A percentile compares a stretch with the other conserved stretches of the same genome.
phyloP scores from a whole-genome alignment of 2,113 vertebrate genomes.

The Odobenus rosmarus region DNA sequence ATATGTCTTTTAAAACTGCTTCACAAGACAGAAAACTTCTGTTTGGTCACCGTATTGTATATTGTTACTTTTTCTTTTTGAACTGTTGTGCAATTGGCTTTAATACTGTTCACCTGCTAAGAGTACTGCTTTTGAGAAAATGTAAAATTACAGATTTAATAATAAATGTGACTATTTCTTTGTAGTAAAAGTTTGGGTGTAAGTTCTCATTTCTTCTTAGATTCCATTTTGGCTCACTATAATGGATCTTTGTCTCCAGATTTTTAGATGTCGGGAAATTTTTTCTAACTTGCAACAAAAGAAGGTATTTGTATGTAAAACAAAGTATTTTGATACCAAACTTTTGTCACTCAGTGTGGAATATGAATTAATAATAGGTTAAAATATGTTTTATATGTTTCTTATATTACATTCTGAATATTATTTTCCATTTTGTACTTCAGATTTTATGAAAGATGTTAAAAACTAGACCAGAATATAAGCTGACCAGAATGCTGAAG shows the following conservation, averaged over 20 bases:
- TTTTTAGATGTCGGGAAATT: background rate
- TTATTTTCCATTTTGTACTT: slow-evolving; percentile 36
- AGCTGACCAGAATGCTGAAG: slow-evolving; percentile 9
- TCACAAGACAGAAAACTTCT: slow-evolving; percentile 44
- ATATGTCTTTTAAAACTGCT: slow-evolving; percentile 17
- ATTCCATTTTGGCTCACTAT: background rate
- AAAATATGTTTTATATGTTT: background rate
- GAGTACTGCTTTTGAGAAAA: slow-evolving; percentile 56
- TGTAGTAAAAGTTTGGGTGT: background rate
- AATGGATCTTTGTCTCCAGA: background rate
- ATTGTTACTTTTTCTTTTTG: background rate
- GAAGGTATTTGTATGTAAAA: background rate
- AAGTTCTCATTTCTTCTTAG: slow-evolving; percentile 12
- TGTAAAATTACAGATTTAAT: background rate
- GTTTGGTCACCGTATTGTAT: slow-evolving; percentile 22
- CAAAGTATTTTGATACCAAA: background rate
- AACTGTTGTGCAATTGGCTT: background rate
- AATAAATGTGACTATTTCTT: background rate
- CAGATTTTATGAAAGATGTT: slow-evolving; percentile 28
- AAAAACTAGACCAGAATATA: slow-evolving; percentile 13
- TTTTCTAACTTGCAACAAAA: slow-evolving; percentile 14
- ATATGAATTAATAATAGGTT: slow-evolving; percentile 2
- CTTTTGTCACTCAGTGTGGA: slow-evolving; percentile 25
- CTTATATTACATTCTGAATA: slow-evolving; percentile 2
- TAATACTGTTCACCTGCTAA: background rate